phyloP scores from a whole-genome alignment of 1,140 invertebrate genomes.

The Myzus persicae region DNA sequence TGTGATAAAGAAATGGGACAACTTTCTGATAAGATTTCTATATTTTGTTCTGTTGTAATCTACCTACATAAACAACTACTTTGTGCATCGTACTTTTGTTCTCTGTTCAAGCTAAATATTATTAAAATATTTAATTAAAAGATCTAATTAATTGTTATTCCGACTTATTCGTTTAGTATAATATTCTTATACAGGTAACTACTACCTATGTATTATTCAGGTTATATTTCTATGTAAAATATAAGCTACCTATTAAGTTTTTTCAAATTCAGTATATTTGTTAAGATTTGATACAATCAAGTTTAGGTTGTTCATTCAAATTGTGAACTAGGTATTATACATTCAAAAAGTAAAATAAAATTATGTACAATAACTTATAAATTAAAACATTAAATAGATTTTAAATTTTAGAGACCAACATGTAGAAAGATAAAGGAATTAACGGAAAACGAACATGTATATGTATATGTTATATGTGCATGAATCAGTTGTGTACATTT shows the following conservation, averaged over 20 bases:
- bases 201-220: not conserved
- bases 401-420: not conserved
- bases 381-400: not conserved
- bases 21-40: not conserved
- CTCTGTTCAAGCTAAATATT: not conserved
- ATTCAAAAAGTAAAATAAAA: not conserved
- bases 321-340: no score
- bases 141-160: not conserved
- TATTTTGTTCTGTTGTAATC: not conserved
- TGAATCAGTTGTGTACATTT: not conserved
- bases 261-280: not conserved
- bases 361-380: not conserved
- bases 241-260: not conserved
- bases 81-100: not conserved
- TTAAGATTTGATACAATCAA: no score
- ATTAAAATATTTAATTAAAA: conserved; percentile 21
- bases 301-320: no score
- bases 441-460: not conserved
- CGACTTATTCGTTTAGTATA: not conserved
- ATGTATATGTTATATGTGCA: not conserved
- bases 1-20: not conserved
- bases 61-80: not conserved
- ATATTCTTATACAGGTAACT: not conserved
- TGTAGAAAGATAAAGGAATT: not conserved
- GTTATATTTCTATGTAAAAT: not conserved